Evolutionary conservation across 1,140 invertebrate genomes (phyloP).

Genomic region (Leptestheria dahalacensis): DNA sequence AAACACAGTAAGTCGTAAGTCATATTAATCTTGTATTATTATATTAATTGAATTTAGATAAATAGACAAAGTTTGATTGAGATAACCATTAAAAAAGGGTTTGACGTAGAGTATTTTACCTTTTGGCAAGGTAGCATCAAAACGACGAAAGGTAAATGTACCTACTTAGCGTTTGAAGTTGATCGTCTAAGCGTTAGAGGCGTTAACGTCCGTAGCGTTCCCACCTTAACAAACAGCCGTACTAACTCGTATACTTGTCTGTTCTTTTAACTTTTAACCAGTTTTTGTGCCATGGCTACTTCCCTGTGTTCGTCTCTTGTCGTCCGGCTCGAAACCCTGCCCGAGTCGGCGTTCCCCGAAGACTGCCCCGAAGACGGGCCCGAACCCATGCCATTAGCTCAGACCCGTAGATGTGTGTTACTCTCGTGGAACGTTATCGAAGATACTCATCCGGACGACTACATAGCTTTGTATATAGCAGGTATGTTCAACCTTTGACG

Average conservation of each 20-base stretch:
- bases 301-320: background rate
- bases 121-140: too few relatives aligned
- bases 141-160: too few relatives aligned
- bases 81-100: too few relatives aligned
- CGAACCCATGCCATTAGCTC: background rate
- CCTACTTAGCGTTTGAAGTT: too few relatives aligned
- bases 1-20: too few relatives aligned
- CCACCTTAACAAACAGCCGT: background rate
- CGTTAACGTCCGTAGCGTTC: background rate
- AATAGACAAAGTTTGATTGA: too few relatives aligned
- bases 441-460: background rate
- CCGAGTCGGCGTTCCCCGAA: too few relatives aligned
- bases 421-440: background rate
- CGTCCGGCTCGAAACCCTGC: background rate
- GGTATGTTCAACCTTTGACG: too few relatives aligned
- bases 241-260: background rate
- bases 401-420: background rate
- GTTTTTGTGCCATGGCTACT: background rate
- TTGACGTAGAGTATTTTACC: too few relatives aligned
- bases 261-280: background rate
- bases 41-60: too few relatives aligned
- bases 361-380: background rate
- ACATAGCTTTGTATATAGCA: background rate
- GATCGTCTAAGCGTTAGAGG: too few relatives aligned
- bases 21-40: too few relatives aligned